Percentiles rank a stretch among this genome's conserved stretches.
These are phyloP conservation scores for Drosophila guanche DNA, from an alignment of 1,140 invertebrate genomes.

Conservation along the genomic window DNA sequence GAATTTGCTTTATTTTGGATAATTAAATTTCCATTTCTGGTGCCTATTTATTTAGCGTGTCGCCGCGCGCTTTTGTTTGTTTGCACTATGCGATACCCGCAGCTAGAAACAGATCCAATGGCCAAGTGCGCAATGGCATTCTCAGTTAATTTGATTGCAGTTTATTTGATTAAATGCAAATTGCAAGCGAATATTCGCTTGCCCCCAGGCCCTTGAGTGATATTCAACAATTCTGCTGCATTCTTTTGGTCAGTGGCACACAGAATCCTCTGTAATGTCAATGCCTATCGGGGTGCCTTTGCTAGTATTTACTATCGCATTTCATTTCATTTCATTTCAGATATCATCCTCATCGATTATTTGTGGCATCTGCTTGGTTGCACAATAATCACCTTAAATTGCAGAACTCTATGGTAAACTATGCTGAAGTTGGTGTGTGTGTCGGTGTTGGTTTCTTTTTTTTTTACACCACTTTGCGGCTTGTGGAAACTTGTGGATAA, in stretches of 20 bases:
- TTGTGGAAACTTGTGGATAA: conserved; percentile 15
- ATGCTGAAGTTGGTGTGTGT: conserved; percentile 37
- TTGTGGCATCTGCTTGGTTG: conserved; percentile 29
- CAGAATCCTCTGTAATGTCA: too few species aligned
- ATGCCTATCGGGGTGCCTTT: too few species aligned
- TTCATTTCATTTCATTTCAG: too few species aligned
- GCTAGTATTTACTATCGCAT: too few species aligned
- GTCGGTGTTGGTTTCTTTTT: conserved; percentile 13
- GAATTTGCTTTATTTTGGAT: conserved; percentile 42
- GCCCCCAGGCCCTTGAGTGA: background rate
- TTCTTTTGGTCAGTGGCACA: conserved; percentile 1
- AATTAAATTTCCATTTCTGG: conserved; percentile 58
- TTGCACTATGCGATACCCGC: conserved; percentile 7
- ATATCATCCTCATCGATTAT: conserved; percentile 14
- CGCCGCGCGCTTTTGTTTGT: conserved; percentile 14
- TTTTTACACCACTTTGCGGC: conserved; percentile 6
- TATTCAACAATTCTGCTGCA: conserved; percentile 15
- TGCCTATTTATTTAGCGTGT: conserved; percentile 43
- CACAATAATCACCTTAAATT: conserved; percentile 51
- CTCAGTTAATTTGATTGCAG: conserved; percentile 34
- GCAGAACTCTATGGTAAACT: conserved; percentile 31
- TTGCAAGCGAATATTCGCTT: conserved; percentile 7
- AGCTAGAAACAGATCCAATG: background rate
- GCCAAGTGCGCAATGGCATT: conserved; percentile 9
- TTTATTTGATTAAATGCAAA: conserved; percentile 33